Base-by-base conservation (phyloP, 2,113 vertebrate genomes). In the Psittacus erithacus region DNA sequence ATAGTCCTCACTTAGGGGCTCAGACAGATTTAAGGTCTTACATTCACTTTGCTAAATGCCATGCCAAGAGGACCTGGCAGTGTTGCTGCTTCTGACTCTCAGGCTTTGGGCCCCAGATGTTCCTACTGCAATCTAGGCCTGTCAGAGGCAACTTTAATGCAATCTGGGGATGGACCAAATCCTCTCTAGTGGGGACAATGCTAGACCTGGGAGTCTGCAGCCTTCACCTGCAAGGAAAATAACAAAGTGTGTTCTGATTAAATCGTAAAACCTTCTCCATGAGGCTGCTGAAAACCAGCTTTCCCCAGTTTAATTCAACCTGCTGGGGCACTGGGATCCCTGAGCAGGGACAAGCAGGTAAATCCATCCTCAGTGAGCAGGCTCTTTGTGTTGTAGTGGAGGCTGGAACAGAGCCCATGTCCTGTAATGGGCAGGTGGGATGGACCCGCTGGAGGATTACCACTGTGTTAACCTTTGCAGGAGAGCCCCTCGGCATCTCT, bases 381-480 rank as follows among this genome's bases (percentile, higher is more conserved):
- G 17, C 9, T 49, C 28, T 13, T 4, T 0, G 1, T 35, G 23
- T 31, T 33, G 35, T n/a, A 82, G 64, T 55, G 29, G 33, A 76
- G 55, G 64, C 73, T 44, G 52, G 50, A n/a, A 27, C 38, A 65
- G 59, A 90, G 50, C 89, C 78, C 82, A 73, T 15, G 7, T 76
- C 29, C 53, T 38, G 89, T 57, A 86, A 95, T 46, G n/a, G 29
- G 67, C 53, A 41, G 55, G 20, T 28, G 47, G 55, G 76, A 57
- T 0, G 0, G 65, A 35, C 11, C 24, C 1, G 0, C 31, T 0
- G 2, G 33, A 23, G 39, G 39, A 23, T 76, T 39, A 28, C 15
- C 8, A 2, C 57, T n/a, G 23, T 7, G 31, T 31, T 39, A 28
- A 11, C 33, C 67, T 52, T 62, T 23, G 24, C 68, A 41, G 78